phyloP scores from a whole-genome alignment of 2,797 vertebrate genomes.

The Semaprochilodus insignis region DNA sequence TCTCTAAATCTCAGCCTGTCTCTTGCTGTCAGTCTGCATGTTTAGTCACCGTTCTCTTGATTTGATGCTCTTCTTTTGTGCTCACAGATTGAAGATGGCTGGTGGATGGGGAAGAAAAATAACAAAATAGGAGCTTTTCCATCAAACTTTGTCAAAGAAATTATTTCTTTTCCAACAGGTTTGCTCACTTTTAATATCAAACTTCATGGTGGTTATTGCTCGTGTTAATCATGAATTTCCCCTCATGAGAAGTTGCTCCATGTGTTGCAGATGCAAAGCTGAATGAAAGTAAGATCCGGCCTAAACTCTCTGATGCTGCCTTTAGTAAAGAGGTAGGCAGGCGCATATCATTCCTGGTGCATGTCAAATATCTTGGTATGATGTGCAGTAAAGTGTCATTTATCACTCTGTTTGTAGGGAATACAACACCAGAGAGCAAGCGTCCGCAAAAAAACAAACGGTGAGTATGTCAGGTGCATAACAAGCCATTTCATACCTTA shows the following conservation, averaged over 20 bases:
- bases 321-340: slow-evolving; percentile 77
- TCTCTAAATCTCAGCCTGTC: background rate
- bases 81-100: slow-evolving; percentile 90
- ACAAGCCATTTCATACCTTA: background rate
- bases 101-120: slow-evolving; percentile 89
- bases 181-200: background rate
- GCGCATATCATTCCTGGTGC: background rate
- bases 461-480: slow-evolving; percentile 61
- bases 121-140: slow-evolving; percentile 87
- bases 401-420: slow-evolving; percentile 39
- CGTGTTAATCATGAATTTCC: background rate
- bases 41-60: background rate
- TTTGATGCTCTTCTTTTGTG: background rate
- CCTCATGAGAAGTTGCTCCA: background rate
- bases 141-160: slow-evolving; percentile 89
- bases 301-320: slow-evolving; percentile 77
- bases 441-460: slow-evolving; percentile 72
- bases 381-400: background rate
- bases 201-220: background rate
- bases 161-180: slow-evolving; percentile 67
- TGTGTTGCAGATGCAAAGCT: slow-evolving; percentile 72
- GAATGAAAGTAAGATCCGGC: slow-evolving; percentile 73
- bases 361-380: background rate
- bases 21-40: background rate
- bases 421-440: slow-evolving; percentile 70